A percentile compares a stretch with the other conserved stretches of the same genome.
phyloP scores from a whole-genome alignment of 53 echinoderm and acorn worm species.

The Temnopleurus reevesii region DNA sequence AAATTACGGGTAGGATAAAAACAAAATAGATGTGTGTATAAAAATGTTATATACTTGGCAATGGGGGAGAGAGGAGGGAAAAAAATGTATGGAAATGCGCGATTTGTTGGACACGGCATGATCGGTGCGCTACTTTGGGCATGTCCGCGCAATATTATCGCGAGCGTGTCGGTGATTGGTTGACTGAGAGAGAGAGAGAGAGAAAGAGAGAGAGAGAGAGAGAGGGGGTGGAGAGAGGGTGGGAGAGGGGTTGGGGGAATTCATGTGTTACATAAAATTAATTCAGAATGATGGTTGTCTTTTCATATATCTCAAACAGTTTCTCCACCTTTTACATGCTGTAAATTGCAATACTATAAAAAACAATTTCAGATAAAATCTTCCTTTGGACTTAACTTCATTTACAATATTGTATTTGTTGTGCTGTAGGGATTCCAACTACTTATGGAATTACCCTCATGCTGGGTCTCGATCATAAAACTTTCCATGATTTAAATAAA shows the following conservation, averaged over 20 bases:
- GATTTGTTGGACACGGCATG: slow-evolving; percentile 34
- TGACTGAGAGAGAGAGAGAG: background rate
- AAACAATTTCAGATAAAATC: too few species aligned
- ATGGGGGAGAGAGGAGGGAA: background rate
- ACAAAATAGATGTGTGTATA: slow-evolving; percentile 50
- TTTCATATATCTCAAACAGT: too few species aligned
- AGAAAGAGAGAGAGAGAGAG: background rate
- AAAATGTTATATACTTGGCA: slow-evolving; percentile 50
- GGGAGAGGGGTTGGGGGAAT: background rate
- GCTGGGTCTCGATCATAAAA: too few species aligned
- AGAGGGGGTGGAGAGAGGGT: background rate
- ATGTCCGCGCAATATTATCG: slow-evolving; percentile 23
- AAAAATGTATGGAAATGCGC: slow-evolving; percentile 53
- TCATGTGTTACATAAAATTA: too few species aligned
- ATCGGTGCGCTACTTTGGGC: slow-evolving; percentile 18
- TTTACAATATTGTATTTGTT: too few species aligned
- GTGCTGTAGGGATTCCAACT: too few species aligned
- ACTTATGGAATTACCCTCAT: too few species aligned
- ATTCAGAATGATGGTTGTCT: too few species aligned
- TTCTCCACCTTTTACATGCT: too few species aligned
- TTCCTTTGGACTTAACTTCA: too few species aligned
- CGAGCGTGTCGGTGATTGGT: slow-evolving; percentile 7
- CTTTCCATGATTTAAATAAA: too few species aligned
- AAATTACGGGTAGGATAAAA: slow-evolving; percentile 53
- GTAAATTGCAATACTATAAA: too few species aligned